These are phyloP conservation scores for Dendrolimus kikuchii DNA, from an alignment of 1,140 invertebrate genomes.

Conservation along the genomic window DNA sequence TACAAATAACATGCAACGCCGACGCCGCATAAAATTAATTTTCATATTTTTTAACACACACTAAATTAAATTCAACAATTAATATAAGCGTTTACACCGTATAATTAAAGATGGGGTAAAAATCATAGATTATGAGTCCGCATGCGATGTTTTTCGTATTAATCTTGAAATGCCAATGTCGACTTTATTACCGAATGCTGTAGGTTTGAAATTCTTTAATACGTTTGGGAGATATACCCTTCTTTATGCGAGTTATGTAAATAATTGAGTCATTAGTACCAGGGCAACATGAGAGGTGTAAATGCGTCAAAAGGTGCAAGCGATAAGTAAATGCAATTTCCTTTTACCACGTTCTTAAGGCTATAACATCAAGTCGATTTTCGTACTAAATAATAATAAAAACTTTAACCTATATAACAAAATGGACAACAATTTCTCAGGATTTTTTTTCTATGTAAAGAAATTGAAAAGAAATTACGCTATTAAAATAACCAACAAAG, in stretches of 20 bases:
- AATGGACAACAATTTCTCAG: too few relatives aligned
- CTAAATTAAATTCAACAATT: constrained; percentile 32
- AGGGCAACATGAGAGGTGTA: constrained; percentile 36
- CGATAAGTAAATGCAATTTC: constrained; percentile 52
- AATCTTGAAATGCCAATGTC: background rate
- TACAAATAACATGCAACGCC: constrained; percentile 2
- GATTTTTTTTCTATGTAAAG: too few relatives aligned
- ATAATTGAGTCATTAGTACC: constrained; percentile 50
- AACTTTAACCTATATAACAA: too few relatives aligned
- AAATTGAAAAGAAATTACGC: too few relatives aligned
- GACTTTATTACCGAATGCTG: background rate
- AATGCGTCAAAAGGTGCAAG: constrained; percentile 40
- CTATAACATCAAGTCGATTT: too few relatives aligned
- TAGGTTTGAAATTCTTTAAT: constrained; percentile 4
- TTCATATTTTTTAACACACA: background rate
- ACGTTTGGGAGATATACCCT: constrained; percentile 1
- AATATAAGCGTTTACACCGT: constrained; percentile 33
- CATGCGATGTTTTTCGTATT: constrained; percentile 17
- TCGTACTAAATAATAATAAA: too few relatives aligned
- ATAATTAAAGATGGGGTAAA: constrained; percentile 33
- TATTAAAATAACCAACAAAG: too few relatives aligned
- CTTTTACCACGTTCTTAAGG: constrained; percentile 22
- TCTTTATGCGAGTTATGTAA: constrained; percentile 15
- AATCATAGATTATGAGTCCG: constrained; percentile 21
- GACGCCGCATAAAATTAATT: constrained; percentile 2